Conservation (phyloP, 2,797 vertebrate genomes). For the Delichon dasypus region DNA sequence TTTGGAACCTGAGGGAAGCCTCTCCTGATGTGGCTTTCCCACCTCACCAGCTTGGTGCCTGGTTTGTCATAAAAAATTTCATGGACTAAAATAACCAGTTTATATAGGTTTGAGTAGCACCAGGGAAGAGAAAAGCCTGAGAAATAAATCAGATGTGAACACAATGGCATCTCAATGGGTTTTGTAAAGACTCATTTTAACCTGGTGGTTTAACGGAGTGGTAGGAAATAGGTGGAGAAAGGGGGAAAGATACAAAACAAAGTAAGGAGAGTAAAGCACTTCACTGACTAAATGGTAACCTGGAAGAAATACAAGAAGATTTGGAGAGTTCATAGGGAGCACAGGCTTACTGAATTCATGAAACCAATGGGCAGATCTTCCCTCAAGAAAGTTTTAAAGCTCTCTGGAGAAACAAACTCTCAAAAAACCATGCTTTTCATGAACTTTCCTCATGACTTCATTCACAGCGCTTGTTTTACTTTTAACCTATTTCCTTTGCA, state of each 20-base stretch:
- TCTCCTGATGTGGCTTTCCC: background rate
- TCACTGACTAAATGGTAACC: background rate
- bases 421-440: background rate
- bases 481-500: background rate
- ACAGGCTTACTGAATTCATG: background rate
- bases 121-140: conserved; percentile 13
- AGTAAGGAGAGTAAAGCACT: background rate
- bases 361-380: background rate
- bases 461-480: background rate
- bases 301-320: background rate
- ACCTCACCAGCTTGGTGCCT: background rate
- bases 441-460: background rate
- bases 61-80: conserved; percentile 34
- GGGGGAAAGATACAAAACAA: background rate
- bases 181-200: conserved; percentile 24
- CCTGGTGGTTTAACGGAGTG: background rate
- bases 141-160: conserved; percentile 49
- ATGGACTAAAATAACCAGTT: conserved; percentile 35
- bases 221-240: background rate
- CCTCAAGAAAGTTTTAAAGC: background rate
- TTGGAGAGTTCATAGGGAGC: background rate
- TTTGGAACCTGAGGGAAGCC: conserved; percentile 17
- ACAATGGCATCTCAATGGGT: background rate
- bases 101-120: background rate
- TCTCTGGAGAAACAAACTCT: background rate